A percentile compares a stretch with the other conserved stretches of the same genome.
phyloP scores from a whole-genome alignment of 2,888 invertebrate genomes.

The Dasypolia templi region DNA sequence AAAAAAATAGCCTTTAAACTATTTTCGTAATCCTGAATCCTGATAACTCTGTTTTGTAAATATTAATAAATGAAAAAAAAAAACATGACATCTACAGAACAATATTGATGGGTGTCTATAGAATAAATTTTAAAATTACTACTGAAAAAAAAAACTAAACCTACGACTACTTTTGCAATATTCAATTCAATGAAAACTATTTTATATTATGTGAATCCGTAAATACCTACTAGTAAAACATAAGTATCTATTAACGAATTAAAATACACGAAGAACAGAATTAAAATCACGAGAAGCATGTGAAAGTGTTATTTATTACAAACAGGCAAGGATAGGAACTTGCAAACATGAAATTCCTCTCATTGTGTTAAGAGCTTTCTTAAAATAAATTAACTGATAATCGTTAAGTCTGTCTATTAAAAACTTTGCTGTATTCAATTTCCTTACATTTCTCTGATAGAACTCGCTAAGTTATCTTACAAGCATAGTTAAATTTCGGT shows the following conservation, averaged over 20 bases:
- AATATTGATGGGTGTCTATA: neutral
- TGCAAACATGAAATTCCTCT: constrained; percentile 38
- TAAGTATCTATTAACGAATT: constrained; percentile 2
- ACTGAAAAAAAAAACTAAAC: too few relatives aligned
- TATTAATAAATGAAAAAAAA: neutral
- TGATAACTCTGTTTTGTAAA: neutral
- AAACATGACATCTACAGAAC: neutral
- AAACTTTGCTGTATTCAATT: neutral
- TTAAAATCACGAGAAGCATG: constrained; percentile 27
- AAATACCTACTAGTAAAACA: neutral
- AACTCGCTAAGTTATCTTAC: neutral
- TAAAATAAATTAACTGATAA: constrained; percentile 36
- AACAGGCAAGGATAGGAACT: constrained; percentile 8
- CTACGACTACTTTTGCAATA: too few relatives aligned
- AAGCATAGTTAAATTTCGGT: neutral
- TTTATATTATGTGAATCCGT: neutral
- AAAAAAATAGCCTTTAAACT: neutral
- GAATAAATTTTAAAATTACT: neutral
- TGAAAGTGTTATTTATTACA: constrained; percentile 49
- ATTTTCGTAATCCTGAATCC: neutral
- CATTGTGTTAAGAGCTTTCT: constrained; percentile 43
- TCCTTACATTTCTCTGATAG: neutral
- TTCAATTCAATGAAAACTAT: neutral
- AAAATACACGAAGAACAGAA: constrained; percentile 1
- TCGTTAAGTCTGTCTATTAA: neutral